phyloP scores from a whole-genome alignment of 23 tunicate genomes.

The Halocynthia roretzi region DNA sequence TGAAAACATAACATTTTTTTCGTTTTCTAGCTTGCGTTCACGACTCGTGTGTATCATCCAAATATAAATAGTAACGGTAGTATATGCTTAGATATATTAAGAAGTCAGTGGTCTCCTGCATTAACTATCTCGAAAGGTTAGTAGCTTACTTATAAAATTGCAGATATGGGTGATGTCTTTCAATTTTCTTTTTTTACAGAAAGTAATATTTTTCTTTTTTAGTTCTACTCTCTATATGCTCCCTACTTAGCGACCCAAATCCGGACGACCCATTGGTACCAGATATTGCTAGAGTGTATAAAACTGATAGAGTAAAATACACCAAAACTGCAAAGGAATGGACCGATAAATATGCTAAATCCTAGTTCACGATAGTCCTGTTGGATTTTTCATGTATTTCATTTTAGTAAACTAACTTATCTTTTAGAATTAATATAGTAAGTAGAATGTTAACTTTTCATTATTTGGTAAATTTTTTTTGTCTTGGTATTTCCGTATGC shows the following conservation, averaged over 20 bases:
- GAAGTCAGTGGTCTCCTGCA: conserved; percentile 95
- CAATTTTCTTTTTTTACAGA: background rate
- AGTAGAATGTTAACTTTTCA: no score
- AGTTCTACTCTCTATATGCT: conserved; percentile 87
- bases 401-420: no score
- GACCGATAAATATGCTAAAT: conserved; percentile 87
- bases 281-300: conserved; percentile 70
- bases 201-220: conserved; percentile 50
- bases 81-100: conserved; percentile 80
- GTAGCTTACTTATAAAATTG: conserved; percentile 5
- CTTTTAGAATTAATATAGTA: no score
- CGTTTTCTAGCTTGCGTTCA: conserved; percentile 48
- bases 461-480: no score
- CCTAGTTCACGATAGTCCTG: conserved; percentile 26
- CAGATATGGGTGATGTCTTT: background rate
- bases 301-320: conserved; percentile 68
- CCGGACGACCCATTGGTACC: conserved; percentile 96
- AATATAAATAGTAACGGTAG: conserved; percentile 92
- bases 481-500: no score
- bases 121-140: conserved; percentile 67
- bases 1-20: background rate
- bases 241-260: conserved; percentile 84
- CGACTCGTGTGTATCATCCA: conserved; percentile 71
- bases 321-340: conserved; percentile 60
- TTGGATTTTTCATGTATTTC: no score